phyloP scores from a whole-genome alignment of 1,140 invertebrate species.

The Chlorops oryzae region DNA sequence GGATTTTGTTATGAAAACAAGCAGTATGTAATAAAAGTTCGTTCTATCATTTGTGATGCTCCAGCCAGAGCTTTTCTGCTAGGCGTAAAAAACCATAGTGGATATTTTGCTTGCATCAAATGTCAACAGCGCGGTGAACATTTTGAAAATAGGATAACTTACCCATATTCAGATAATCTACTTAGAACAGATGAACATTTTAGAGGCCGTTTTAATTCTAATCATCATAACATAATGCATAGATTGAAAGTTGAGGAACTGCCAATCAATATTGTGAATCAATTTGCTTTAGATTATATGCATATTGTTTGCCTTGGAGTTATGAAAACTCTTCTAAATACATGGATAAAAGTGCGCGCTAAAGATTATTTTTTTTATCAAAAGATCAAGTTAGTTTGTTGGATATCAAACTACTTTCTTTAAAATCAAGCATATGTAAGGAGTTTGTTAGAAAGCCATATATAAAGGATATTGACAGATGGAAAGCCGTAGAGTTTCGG shows the following conservation, averaged over 20 bases:
- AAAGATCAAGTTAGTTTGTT: too few relatives aligned
- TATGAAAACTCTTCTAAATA: background rate
- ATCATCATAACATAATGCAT: background rate
- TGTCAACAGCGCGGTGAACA: background rate
- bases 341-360: background rate
- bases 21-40: background rate
- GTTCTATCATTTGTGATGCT: background rate
- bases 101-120: too few relatives aligned
- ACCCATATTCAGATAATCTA: background rate
- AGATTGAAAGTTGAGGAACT: background rate
- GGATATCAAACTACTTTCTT: too few relatives aligned
- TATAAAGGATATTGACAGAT: too few relatives aligned
- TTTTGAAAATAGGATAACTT: background rate
- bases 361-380: too few relatives aligned
- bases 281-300: background rate
- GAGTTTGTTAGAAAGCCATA: too few relatives aligned
- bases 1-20: background rate
- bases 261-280: background rate
- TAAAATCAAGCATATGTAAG: too few relatives aligned
- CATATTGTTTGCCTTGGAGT: background rate
- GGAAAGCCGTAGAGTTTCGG: too few relatives aligned
- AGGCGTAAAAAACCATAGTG: background rate
- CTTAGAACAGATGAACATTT: background rate
- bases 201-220: background rate
- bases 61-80: background rate